A percentile compares a stretch with the other conserved stretches of the same genome.
Conservation (phyloP, 2,113 vertebrate genomes). For the Leptosomus discolor region DNA sequence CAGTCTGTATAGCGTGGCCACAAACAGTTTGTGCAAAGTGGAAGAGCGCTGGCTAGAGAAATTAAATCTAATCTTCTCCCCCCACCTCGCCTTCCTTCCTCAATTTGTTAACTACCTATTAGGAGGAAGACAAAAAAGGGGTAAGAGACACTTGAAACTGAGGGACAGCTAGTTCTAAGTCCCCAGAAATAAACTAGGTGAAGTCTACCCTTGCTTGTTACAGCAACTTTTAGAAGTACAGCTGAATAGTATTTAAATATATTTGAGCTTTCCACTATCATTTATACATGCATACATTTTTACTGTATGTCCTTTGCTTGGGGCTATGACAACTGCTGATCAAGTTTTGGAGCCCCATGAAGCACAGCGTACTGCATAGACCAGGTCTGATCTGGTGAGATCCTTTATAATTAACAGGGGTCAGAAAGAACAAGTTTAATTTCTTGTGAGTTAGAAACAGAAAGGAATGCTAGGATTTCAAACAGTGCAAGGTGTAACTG, state of each 20-base stretch:
- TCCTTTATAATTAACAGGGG: background rate
- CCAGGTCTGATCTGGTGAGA: background rate
- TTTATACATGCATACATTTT: background rate
- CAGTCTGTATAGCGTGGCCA: accelerated
- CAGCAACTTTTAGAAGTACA: background rate
- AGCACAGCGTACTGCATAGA: background rate
- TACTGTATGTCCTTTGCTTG: background rate
- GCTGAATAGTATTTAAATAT: background rate
- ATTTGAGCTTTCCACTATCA: background rate
- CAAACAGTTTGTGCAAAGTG: background rate
- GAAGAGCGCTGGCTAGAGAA: background rate
- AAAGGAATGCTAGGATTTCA: background rate
- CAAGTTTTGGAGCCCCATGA: background rate
- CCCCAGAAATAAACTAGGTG: background rate
- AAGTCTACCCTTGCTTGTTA: background rate
- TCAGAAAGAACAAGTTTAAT: background rate
- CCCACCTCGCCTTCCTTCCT: background rate
- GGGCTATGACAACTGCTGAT: background rate
- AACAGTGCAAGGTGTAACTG: accelerated
- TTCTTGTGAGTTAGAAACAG: background rate
- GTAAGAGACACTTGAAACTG: background rate
- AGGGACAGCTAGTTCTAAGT: background rate
- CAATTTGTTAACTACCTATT: background rate
- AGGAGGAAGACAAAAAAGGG: background rate
- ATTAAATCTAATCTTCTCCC: accelerated